Evolutionary conservation across 2,113 vertebrate species (phyloP).

Genomic region (Fukomys damarensis): DNA sequence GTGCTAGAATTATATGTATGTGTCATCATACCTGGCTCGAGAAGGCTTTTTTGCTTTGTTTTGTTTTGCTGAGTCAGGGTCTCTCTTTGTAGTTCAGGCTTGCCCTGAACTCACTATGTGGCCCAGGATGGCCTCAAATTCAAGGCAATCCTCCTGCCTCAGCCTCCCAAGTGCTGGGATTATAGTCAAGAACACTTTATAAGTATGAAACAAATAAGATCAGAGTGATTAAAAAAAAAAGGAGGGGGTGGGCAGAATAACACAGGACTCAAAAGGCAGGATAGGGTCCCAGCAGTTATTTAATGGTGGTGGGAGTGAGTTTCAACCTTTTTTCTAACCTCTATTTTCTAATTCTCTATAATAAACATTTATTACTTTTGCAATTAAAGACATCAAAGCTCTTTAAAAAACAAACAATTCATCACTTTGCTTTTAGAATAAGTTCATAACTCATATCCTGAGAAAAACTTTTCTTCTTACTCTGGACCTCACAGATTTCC

Average conservation of each 20-base stretch:
- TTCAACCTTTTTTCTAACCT: not conserved
- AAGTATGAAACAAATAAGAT: not conserved
- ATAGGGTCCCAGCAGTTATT: not conserved
- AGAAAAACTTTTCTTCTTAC: slow-evolving; percentile 1
- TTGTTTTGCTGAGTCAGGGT: too few relatives aligned
- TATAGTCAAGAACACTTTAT: not conserved
- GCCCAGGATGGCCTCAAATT: too few relatives aligned
- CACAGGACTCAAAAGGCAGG: not conserved
- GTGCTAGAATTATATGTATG: not conserved
- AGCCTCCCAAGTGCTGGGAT: too few relatives aligned
- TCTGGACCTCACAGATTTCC: not conserved
- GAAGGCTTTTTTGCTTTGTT: too few relatives aligned
- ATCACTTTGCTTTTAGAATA: slow-evolving; percentile 36
- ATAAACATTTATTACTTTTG: slow-evolving; percentile 21
- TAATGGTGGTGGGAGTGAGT: not conserved
- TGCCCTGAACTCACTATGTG: too few relatives aligned
- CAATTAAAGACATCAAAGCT: not conserved
- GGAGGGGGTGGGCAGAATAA: not conserved
- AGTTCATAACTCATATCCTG: not conserved
- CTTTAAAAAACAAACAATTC: slow-evolving; percentile 18
- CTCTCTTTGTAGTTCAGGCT: too few relatives aligned
- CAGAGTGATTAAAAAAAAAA: not conserved
- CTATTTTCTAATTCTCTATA: slow-evolving; percentile 17
- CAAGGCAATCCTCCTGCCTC: too few relatives aligned
- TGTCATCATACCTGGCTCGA: not conserved